Conservation (phyloP, 1,140 invertebrate genomes). For the Leptinotarsa defecta region DNA sequence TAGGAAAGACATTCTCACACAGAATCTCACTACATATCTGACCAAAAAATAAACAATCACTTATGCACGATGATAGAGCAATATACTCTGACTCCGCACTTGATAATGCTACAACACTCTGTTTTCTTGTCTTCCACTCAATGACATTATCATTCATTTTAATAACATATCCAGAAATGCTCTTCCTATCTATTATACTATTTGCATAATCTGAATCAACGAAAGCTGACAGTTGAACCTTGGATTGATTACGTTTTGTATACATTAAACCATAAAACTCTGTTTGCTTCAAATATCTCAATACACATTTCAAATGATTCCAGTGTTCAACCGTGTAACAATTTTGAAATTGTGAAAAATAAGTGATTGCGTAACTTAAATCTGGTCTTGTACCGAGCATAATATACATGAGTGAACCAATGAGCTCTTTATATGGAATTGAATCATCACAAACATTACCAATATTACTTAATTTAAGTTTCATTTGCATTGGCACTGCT, state of each 20-base stretch:
- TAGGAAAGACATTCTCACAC: constrained; percentile 13
- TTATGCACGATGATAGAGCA: constrained; percentile 28
- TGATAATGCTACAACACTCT: constrained; percentile 13
- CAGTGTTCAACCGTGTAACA: constrained; percentile 49
- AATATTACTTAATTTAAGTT: constrained; percentile 37
- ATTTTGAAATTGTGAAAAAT: constrained; percentile 51
- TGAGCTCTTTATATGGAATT: constrained; percentile 49
- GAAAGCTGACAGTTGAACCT: constrained; percentile 18
- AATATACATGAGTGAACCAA: constrained; percentile 55
- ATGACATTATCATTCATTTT: constrained; percentile 34
- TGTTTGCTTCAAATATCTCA: constrained; percentile 53
- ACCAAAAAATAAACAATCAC: constrained; percentile 34
- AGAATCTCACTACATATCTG: constrained; percentile 27
- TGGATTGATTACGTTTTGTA: constrained; percentile 28
- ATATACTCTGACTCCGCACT: constrained; percentile 33
- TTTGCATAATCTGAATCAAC: constrained; percentile 37
- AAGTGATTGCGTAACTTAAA: constrained; percentile 53
- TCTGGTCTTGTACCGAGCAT: constrained; percentile 54
- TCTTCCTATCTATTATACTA: constrained; percentile 27
- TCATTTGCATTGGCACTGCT: constrained; percentile 42
- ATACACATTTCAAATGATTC: constrained; percentile 51
- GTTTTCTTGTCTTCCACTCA: constrained; percentile 26
- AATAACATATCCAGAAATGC: constrained; percentile 28
- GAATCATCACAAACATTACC: constrained; percentile 30
- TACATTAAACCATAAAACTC: constrained; percentile 32